Evolutionary conservation across 2,888 invertebrate species (phyloP), one percentile per base, ranked within the genome.

Genomic region (Neuroscelio doddi): DNA sequence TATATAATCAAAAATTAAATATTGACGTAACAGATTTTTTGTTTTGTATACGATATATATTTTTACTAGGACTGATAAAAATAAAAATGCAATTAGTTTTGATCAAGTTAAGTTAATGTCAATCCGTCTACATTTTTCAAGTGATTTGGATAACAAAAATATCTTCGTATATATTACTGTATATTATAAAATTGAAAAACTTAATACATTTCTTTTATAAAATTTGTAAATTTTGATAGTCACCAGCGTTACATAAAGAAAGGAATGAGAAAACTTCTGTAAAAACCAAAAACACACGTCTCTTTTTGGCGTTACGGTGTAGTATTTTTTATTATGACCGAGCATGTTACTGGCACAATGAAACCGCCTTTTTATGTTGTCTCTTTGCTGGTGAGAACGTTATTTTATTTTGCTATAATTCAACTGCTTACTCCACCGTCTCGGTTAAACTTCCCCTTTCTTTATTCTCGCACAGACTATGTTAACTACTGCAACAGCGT

Each of bases 331-430:
- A 44, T 44, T 44, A 44, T 27, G 27, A 27, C 24, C 27, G 29
- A 29, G 44, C 44, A 44, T 30, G 46, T 46, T 46, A 46, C 46
- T 34, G 12, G 38, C 38, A 36, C 49, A 49, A 49, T 49, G 24
- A 38, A 36, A 24, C 49, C 49, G 38, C 38, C 49, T 38, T 49
- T 49, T 49, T 49, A 49, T 38, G 38, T 36, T 38, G 26, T 14
- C 49, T 49, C 49, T 49, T 26, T 29, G 34, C 49, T 21, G 38
- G 36, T 27, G 36, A 57, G 50, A 55, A 52, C 59, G 52, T 64
- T 59, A 64, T 63, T 67, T 67, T 67, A 67, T 68, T 64, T 64
- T 57, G 42, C 64, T 68, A 57, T 68, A 64, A 64, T 64, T 68
- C 68, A 68, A 64, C 47, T 53, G 46, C 30, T 32, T 32, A 46